A percentile compares a stretch with the other conserved stretches of the same genome.
These are phyloP conservation scores for Drosophila fungiperda DNA, from an alignment of 2,888 invertebrate genomes.

Conservation along the genomic window DNA sequence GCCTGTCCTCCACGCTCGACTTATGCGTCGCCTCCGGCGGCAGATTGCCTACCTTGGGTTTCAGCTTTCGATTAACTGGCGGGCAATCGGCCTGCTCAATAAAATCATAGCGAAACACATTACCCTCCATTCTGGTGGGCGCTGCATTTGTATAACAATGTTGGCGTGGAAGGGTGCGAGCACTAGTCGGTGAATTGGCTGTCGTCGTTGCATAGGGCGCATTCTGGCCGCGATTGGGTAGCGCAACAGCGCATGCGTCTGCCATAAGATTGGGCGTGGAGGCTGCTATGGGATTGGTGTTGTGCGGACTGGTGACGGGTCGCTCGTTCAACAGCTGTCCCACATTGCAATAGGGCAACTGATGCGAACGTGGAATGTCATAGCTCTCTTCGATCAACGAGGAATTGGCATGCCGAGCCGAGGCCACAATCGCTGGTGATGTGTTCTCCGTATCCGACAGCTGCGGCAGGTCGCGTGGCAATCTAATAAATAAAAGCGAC, in stretches of 20 bases:
- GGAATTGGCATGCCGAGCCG: slow-evolving; percentile 79
- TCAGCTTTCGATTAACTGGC: slow-evolving; percentile 92
- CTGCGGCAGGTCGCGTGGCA: slow-evolving; percentile 82
- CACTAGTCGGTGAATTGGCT: slow-evolving; percentile 60
- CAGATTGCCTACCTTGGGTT: slow-evolving; percentile 86
- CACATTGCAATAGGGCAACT: slow-evolving; percentile 85
- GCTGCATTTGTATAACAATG: slow-evolving; percentile 87
- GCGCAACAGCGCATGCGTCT: slow-evolving; percentile 46
- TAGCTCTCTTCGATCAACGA: slow-evolving; percentile 87
- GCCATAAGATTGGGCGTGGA: slow-evolving; percentile 84
- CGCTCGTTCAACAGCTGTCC: slow-evolving; percentile 80
- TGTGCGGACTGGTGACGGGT: slow-evolving; percentile 76
- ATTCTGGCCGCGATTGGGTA: slow-evolving; percentile 12
- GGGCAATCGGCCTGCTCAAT: slow-evolving; percentile 87
- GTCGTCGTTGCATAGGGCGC: slow-evolving; percentile 21
- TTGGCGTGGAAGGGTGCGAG: slow-evolving; percentile 79
- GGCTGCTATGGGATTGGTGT: slow-evolving; percentile 81
- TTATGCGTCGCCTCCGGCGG: slow-evolving; percentile 34
- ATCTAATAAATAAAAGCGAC: slow-evolving; percentile 55
- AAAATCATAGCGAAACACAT: slow-evolving; percentile 86
- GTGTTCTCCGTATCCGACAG: slow-evolving; percentile 85
- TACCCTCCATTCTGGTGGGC: slow-evolving; percentile 85
- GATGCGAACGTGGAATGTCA: slow-evolving; percentile 90
- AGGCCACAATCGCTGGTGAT: slow-evolving; percentile 84
- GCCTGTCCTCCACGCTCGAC: slow-evolving; percentile 75